phyloP scores from a whole-genome alignment of 37 sponge, comb jelly and placozoan species.

The Chondrosia reniformis region DNA sequence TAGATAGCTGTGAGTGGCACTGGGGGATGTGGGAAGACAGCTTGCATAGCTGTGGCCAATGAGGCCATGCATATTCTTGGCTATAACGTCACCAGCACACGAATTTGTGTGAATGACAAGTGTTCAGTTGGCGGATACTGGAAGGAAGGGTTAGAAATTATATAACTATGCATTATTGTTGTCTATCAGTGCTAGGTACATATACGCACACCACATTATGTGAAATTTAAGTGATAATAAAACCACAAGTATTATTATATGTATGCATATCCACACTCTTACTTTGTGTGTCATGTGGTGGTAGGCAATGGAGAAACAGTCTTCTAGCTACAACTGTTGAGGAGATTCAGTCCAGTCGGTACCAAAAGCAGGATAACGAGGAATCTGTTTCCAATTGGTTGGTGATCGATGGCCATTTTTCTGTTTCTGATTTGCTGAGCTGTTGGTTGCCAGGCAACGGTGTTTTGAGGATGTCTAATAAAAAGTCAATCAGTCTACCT shows the following conservation, averaged over 20 bases:
- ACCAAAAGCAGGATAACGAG: no score
- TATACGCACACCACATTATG: no score
- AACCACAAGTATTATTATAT: no score
- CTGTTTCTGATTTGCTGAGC: background rate
- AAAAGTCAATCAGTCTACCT: constrained; percentile 7
- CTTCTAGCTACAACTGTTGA: background rate
- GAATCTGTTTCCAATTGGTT: constrained; percentile 1
- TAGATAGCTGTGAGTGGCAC: background rate
- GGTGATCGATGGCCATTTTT: background rate
- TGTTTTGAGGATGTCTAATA: background rate
- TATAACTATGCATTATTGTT: no score
- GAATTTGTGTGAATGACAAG: background rate
- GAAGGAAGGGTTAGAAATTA: no score
- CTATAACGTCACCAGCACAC: background rate
- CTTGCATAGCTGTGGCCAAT: background rate
- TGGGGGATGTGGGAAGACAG: constrained; percentile 6
- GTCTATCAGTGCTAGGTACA: no score
- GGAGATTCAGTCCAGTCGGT: no score
- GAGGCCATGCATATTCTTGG: constrained; percentile 2
- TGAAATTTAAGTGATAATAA: no score
- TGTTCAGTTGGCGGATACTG: background rate
- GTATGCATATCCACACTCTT: no score
- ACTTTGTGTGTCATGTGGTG: no score
- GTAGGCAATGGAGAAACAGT: constrained; percentile 15
- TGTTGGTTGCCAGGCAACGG: background rate